Evolutionary conservation across 2,113 vertebrate species (phyloP).

Genomic region (Ptychochromis oligacanthus): DNA sequence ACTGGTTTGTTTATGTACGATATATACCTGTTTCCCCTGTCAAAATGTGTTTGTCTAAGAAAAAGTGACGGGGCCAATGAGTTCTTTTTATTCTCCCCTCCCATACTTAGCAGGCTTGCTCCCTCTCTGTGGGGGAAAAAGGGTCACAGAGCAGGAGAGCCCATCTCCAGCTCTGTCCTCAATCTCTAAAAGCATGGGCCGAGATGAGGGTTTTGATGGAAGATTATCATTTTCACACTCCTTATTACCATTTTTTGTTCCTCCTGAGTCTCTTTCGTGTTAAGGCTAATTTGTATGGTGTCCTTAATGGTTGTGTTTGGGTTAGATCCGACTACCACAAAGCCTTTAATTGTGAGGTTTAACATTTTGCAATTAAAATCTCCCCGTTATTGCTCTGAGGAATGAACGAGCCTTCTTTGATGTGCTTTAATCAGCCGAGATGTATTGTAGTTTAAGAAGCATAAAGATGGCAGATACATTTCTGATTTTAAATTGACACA

Average conservation of each 20-base stretch:
- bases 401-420: constrained; percentile 89
- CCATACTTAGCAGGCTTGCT: constrained; percentile 35
- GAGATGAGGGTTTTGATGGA: constrained; percentile 69
- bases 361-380: constrained; percentile 97
- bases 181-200: constrained; percentile 62
- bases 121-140: constrained; percentile 15
- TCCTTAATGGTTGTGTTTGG: constrained; percentile 86
- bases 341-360: constrained; percentile 96
- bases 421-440: constrained; percentile 93
- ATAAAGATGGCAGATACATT: constrained; percentile 91
- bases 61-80: constrained; percentile 2
- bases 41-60: constrained; percentile 16
- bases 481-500: constrained; percentile 85
- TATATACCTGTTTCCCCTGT: neutral
- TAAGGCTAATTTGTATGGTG: constrained; percentile 87
- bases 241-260: constrained; percentile 63
- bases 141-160: constrained; percentile 36
- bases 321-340: constrained; percentile 88
- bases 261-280: constrained; percentile 52
- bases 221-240: constrained; percentile 74
- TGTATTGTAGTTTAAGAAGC: constrained; percentile 92
- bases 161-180: constrained; percentile 64
- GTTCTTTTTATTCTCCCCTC: neutral
- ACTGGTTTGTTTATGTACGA: neutral
- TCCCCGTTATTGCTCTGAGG: constrained; percentile 88